Percentiles rank a stretch among this genome's conserved stretches.
phyloP scores from a whole-genome alignment of 2,888 invertebrate species.

The Chymomyza amoena region DNA sequence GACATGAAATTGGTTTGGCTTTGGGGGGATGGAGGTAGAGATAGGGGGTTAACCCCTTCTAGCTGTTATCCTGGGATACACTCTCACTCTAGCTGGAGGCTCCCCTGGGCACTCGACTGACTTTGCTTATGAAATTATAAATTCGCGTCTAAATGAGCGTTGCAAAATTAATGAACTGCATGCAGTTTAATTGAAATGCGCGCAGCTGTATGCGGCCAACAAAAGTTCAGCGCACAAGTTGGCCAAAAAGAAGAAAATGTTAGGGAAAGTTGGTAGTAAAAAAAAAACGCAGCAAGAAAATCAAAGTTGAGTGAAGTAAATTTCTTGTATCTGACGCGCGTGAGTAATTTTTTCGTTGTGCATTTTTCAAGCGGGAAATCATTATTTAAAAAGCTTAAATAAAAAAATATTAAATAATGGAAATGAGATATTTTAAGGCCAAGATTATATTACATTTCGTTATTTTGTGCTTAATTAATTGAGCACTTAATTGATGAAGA shows the following conservation, averaged over 20 bases:
- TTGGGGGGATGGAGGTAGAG: no score
- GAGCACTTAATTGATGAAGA: no score
- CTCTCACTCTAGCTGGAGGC: no score
- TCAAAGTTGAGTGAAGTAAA: not conserved
- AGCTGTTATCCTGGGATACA: not conserved
- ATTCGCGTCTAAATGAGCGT: conserved; percentile 70
- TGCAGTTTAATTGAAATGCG: conserved; percentile 72
- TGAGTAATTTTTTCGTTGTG: not conserved
- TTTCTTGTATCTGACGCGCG: not conserved
- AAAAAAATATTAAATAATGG: no score
- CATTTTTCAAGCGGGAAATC: not conserved
- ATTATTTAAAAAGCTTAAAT: not conserved
- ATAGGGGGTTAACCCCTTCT: not conserved
- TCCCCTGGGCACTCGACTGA: not conserved
- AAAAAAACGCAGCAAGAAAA: not conserved
- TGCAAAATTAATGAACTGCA: conserved; percentile 71
- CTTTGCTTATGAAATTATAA: conserved; percentile 60
- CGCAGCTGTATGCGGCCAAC: conserved; percentile 41
- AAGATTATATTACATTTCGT: no score
- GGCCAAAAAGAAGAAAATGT: not conserved
- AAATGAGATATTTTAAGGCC: no score
- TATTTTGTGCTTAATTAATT: no score
- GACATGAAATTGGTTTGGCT: conserved; percentile 40
- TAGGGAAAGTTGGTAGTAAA: not conserved
- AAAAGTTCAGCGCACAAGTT: not conserved